A percentile compares a stretch with the other conserved stretches of the same genome.
Evolutionary conservation across 2,113 vertebrate species (phyloP).

Genomic region (Nothocercus nigrocapillus): DNA sequence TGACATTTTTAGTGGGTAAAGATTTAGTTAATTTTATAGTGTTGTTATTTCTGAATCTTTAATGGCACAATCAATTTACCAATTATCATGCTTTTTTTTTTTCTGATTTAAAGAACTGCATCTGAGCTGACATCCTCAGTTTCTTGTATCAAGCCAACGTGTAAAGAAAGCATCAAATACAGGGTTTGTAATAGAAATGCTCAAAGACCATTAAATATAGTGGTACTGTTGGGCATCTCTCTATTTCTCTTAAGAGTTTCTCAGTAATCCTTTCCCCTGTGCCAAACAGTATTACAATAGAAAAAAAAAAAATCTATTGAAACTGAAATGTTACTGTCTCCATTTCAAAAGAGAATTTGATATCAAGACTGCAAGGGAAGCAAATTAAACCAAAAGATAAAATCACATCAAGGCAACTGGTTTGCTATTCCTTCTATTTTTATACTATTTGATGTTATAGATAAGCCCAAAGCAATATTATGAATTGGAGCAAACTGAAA

Average conservation of each 20-base stretch:
- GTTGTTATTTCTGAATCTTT: not conserved
- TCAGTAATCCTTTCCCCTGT: not conserved
- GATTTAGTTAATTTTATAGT: not conserved
- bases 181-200: not conserved
- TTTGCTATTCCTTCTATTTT: not conserved
- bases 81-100: not conserved
- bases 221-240: not conserved
- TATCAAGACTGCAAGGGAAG: not conserved
- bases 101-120: not conserved
- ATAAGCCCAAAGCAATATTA: not conserved
- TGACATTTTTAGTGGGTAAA: not conserved
- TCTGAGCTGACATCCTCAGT: not conserved
- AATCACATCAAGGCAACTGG: not conserved
- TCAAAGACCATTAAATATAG: not conserved
- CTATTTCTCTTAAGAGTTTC: not conserved
- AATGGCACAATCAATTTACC: not conserved
- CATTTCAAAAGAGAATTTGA: not conserved
- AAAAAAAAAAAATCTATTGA: not conserved
- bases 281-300: not conserved
- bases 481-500: not conserved
- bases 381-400: slow-evolving; percentile 1
- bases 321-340: not conserved
- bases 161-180: not conserved
- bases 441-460: not conserved
- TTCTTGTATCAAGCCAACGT: not conserved